Evolutionary conservation across 1,140 invertebrate species (phyloP).

Genomic region (Cardiocondyla obscurior): DNA sequence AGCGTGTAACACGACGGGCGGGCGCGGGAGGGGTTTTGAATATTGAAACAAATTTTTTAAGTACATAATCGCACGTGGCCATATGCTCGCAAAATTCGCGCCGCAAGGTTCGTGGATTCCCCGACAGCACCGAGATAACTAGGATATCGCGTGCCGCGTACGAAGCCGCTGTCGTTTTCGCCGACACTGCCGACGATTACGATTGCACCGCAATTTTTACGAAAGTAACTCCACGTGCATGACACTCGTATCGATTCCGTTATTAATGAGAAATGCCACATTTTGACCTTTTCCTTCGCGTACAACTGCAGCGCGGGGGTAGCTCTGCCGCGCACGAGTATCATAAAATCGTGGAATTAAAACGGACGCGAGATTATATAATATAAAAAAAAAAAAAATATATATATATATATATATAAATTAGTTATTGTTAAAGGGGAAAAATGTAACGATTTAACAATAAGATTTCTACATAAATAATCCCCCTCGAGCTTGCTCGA

Average conservation of each 20-base stretch:
- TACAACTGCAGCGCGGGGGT: not conserved
- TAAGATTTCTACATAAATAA: not conserved
- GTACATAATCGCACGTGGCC: conserved; percentile 15
- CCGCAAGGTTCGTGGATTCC: conserved; percentile 15
- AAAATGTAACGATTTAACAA: not conserved
- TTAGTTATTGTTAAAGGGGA: too few relatives aligned
- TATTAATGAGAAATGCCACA: conserved; percentile 18
- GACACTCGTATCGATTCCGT: not conserved
- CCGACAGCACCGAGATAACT: conserved; percentile 28
- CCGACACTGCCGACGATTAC: conserved; percentile 5
- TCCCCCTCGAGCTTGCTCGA: not conserved
- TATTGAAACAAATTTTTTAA: conserved; percentile 1
- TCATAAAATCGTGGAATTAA: conserved; percentile 2
- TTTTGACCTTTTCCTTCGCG: conserved; percentile 20
- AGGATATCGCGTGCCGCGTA: conserved; percentile 42
- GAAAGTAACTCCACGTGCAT: not conserved
- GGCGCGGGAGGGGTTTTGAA: not conserved
- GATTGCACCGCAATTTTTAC: conserved; percentile 15
- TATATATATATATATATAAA: not conserved
- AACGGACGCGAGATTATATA: too few relatives aligned
- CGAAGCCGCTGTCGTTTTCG: conserved; percentile 35
- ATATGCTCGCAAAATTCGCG: conserved; percentile 35
- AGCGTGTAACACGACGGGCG: not conserved
- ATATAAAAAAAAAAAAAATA: not conserved
- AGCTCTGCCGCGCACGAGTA: not conserved